Evolutionary conservation across 2,113 vertebrate genomes (phyloP).

Genomic region (Hystrix brachyura): DNA sequence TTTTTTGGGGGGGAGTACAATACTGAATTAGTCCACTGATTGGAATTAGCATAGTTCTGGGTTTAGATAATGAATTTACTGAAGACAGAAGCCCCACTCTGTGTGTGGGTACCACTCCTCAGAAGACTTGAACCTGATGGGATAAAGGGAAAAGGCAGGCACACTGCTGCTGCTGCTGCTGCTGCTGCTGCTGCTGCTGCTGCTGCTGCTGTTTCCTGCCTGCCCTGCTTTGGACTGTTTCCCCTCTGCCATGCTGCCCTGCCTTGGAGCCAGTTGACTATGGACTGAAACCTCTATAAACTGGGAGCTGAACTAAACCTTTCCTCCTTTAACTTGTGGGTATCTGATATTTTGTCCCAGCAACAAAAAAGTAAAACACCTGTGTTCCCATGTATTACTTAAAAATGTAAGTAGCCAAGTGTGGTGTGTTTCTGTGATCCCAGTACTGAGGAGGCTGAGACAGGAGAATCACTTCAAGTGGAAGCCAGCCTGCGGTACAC

Average conservation of each 20-base stretch:
- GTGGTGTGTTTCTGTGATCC: background rate
- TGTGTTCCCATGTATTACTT: background rate
- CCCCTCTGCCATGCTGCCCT: background rate
- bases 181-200: background rate
- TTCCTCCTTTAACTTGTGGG: background rate
- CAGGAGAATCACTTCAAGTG: background rate
- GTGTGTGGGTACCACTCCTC: background rate
- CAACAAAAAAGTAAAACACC: background rate
- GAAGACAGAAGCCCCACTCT: background rate
- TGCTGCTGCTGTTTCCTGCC: background rate
- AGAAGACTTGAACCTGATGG: background rate
- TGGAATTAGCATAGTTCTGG: background rate
- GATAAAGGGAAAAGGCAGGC: background rate
- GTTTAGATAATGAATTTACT: background rate
- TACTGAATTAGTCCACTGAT: background rate
- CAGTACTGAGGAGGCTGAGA: background rate
- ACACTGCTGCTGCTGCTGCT: background rate
- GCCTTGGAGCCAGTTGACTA: background rate
- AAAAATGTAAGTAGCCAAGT: background rate
- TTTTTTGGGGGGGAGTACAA: background rate
- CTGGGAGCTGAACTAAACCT: background rate
- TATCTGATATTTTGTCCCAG: background rate
- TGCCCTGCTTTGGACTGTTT: background rate
- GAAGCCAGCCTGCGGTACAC: background rate
- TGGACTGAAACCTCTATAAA: background rate